Conservation (phyloP, 2,113 vertebrate species). For the Paramormyrops kingsleyae region DNA sequence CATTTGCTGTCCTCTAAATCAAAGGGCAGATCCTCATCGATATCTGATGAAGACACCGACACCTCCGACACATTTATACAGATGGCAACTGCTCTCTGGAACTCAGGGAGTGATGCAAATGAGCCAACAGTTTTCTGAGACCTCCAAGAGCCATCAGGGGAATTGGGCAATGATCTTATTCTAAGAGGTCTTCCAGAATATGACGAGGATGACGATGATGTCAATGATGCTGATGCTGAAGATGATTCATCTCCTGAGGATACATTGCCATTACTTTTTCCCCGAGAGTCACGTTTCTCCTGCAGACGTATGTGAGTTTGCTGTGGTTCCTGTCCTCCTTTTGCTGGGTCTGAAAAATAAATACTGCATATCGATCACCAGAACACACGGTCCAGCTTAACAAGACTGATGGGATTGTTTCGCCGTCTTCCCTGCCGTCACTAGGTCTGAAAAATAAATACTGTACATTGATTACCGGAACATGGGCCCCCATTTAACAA, state of each 20-base stretch:
- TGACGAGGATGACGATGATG: neutral
- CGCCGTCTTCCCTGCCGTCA: neutral
- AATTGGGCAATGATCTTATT: slow-evolving; percentile 8
- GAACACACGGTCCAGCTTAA: slow-evolving; percentile 9
- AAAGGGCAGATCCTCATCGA: slow-evolving; percentile 26
- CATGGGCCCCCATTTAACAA: slow-evolving; percentile 9
- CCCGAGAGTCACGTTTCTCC: neutral
- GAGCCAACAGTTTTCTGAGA: slow-evolving; percentile 16
- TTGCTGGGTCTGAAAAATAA: slow-evolving; percentile 8
- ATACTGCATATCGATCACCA: neutral
- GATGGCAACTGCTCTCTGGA: slow-evolving; percentile 49
- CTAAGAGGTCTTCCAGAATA: accelerated
- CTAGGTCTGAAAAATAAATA: slow-evolving; percentile 1
- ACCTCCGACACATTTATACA: slow-evolving; percentile 34
- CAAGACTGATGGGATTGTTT: neutral
- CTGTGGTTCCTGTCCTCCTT: neutral
- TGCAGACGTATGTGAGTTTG: neutral
- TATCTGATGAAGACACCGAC: slow-evolving; percentile 36
- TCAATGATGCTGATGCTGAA: neutral
- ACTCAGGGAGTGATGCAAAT: slow-evolving; percentile 39
- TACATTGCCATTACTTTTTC: neutral
- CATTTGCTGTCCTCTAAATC: slow-evolving; percentile 34
- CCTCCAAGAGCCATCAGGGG: neutral
- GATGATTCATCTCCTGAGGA: slow-evolving; percentile 14
- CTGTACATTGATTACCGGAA: neutral